Conservation (phyloP, 53 echinoderm and acorn worm genomes). For the Holothuria leucospilota region DNA sequence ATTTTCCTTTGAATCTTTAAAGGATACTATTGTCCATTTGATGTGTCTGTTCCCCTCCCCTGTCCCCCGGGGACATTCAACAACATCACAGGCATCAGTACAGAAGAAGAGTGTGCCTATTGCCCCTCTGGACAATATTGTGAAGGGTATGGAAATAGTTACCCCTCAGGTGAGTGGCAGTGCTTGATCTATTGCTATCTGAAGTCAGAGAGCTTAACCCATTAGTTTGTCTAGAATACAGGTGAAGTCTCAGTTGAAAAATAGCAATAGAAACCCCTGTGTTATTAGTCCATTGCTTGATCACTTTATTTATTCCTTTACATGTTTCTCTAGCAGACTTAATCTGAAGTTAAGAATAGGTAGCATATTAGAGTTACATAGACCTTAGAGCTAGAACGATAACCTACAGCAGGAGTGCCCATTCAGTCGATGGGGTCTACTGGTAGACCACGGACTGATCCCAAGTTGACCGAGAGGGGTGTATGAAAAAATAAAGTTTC, state of each 20-base stretch:
- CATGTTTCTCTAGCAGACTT: neutral
- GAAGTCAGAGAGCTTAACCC: no score
- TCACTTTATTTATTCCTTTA: neutral
- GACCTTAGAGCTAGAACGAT: neutral
- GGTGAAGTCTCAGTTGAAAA: no score
- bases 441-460: no score
- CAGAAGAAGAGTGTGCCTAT: constrained; percentile 83
- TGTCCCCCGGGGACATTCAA: constrained; percentile 96
- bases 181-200: no score
- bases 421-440: no score
- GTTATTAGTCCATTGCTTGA: neutral
- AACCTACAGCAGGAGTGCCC: neutral
- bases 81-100: constrained; percentile 81
- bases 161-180: constrained; percentile 75
- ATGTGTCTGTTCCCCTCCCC: constrained; percentile 77
- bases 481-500: no score
- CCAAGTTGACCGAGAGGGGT: no score
- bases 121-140: constrained; percentile 92
- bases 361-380: neutral
- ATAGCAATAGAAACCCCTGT: no score
- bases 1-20: neutral
- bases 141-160: constrained; percentile 91
- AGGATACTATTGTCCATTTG: constrained; percentile 96
- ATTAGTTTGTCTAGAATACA: no score
- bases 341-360: neutral